Evolutionary conservation across 2,888 invertebrate genomes (phyloP).

Genomic region (Chymomyza amoena): DNA sequence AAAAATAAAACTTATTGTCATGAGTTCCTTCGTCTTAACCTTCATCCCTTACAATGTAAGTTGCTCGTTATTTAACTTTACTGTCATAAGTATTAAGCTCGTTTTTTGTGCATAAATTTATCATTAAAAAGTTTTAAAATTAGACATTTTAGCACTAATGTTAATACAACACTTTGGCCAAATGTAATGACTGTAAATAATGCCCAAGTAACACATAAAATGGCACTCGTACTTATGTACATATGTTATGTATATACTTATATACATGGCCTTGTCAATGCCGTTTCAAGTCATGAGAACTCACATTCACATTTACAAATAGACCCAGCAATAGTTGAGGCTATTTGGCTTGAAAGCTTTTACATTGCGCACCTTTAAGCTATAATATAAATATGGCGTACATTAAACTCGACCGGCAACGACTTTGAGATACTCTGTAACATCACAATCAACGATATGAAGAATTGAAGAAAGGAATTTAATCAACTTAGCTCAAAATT

Average conservation of each 20-base stretch:
- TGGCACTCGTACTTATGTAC: slow-evolving; percentile 18
- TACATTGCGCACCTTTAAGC: slow-evolving; percentile 2
- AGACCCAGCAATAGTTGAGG: not conserved
- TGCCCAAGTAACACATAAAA: slow-evolving; percentile 41
- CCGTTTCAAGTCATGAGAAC: slow-evolving; percentile 54
- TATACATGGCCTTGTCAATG: slow-evolving; percentile 61
- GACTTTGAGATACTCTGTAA: too few species aligned
- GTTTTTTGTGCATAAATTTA: not conserved
- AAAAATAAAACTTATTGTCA: too few species aligned
- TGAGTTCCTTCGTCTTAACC: too few species aligned
- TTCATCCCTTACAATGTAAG: too few species aligned
- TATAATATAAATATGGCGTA: not conserved
- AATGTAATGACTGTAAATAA: slow-evolving; percentile 13
- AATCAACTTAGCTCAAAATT: too few species aligned
- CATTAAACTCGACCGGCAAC: slow-evolving; percentile 1
- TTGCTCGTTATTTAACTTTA: too few species aligned
- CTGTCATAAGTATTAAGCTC: too few species aligned
- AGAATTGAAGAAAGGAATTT: too few species aligned
- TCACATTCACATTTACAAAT: slow-evolving; percentile 39
- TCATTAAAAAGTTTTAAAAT: slow-evolving; percentile 24
- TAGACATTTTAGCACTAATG: slow-evolving; percentile 29
- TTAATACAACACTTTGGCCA: not conserved
- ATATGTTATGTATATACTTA: too few species aligned
- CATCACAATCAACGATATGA: too few species aligned
- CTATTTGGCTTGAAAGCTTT: not conserved